These are phyloP conservation scores for Eudasyphora cyanicolor DNA, from an alignment of 2,888 invertebrate species.

Conservation along the genomic window DNA sequence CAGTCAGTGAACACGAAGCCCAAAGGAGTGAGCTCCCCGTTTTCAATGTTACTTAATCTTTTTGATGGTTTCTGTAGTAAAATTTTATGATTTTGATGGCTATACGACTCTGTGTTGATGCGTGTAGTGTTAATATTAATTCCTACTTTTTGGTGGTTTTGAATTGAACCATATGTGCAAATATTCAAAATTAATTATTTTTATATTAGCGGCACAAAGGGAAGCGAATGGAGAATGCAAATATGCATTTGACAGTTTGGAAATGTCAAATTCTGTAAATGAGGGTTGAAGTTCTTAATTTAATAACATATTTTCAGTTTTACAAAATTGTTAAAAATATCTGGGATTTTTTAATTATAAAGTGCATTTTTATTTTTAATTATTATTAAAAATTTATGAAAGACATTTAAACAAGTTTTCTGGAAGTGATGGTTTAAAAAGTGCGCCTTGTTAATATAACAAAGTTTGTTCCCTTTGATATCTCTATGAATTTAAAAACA, in stretches of 20 bases:
- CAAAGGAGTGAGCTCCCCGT: conserved; percentile 26
- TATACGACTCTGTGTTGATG: conserved; percentile 23
- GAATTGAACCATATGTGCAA: conserved; percentile 64
- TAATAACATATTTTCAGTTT: no score
- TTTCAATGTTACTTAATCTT: conserved; percentile 65
- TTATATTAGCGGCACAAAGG: conserved; percentile 26
- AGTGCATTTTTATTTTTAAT: no score
- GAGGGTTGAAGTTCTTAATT: no score
- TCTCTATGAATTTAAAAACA: no score
- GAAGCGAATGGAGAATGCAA: neutral
- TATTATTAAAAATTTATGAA: no score
- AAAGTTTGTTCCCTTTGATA: no score
- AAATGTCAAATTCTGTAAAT: no score
- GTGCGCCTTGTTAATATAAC: no score
- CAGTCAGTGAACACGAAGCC: neutral
- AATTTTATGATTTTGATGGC: conserved; percentile 65
- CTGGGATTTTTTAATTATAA: no score
- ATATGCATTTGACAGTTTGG: neutral
- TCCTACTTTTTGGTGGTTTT: neutral
- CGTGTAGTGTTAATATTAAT: neutral
- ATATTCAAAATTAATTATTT: conserved; percentile 64
- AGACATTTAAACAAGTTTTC: no score
- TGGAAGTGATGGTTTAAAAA: no score
- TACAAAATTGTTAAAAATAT: no score
- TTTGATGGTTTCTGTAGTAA: conserved; percentile 64